A percentile compares a stretch with the other conserved stretches of the same genome.
phyloP scores from a whole-genome alignment of 2,888 invertebrate genomes.

The Autographa gamma region DNA sequence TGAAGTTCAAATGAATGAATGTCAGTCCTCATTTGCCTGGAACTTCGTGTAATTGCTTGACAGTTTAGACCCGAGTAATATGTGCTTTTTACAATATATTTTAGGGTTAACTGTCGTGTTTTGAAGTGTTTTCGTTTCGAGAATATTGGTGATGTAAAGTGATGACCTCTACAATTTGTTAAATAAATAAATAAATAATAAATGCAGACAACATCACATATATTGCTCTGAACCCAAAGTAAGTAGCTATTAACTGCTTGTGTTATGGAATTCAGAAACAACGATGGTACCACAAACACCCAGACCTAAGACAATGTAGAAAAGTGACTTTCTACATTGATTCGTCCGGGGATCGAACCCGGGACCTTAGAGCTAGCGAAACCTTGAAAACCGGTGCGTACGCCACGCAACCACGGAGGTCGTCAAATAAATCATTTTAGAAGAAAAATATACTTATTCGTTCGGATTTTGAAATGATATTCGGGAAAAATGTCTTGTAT shows the following conservation, averaged over 20 bases:
- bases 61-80: conserved; percentile 38
- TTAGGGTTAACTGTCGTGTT: conserved; percentile 9
- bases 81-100: conserved; percentile 44
- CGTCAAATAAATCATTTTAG: conserved; percentile 4
- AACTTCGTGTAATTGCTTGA: conserved; percentile 55
- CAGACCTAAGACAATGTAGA: too few species aligned
- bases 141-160: not conserved
- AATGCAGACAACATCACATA: too few species aligned
- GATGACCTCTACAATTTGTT: not conserved
- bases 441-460: not conserved
- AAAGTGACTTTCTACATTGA: too few species aligned
- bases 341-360: too few species aligned
- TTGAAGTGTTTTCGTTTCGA: not conserved
- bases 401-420: too few species aligned
- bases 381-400: too few species aligned
- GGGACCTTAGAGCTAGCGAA: too few species aligned
- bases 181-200: too few species aligned
- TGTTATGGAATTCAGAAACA: too few species aligned
- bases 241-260: too few species aligned
- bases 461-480: conserved; percentile 2
- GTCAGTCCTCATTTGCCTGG: conserved; percentile 50
- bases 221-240: too few species aligned
- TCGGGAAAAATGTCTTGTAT: conserved; percentile 4
- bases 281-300: too few species aligned
- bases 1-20: conserved; percentile 68